Base-by-base conservation (phyloP, 2,888 invertebrate genomes). In the Meiosimyza platycephala region DNA sequence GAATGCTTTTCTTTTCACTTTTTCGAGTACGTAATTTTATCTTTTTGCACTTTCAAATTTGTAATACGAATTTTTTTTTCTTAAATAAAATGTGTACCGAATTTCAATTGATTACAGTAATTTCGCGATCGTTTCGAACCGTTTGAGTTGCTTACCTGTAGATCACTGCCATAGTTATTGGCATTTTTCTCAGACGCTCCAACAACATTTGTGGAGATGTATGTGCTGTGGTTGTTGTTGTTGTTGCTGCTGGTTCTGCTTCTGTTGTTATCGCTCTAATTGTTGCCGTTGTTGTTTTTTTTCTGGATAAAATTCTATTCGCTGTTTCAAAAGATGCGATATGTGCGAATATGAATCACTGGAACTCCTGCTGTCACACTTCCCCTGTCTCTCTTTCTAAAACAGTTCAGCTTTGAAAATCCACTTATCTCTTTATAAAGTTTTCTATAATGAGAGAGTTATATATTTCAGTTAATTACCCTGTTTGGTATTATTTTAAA, bases 101-200 rank as follows among this genome's bases (percentile, higher is more conserved):
- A 40, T 7, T 9, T 7, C 40, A 40, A 40, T 40, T 40, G 9
- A 7, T 40, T 40, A 1, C 40, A 40, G 2, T 52, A 40, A 70
- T 48, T 59, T 50, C 40, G 62, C 52, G 60, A 60, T 51, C 47
- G 69, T 40, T 66, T 16, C 52, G 51, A 33, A 40, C 54, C 54
- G 63, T 40, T 63, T 63, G 22, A 52, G 40, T 40, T 70, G 70
- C 48, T 85, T 85, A 84, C 84, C 84, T 84, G 83, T 78, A 80
- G 84, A 84, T 84, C 81, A 84, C 84, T 84, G 85, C 80, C 82
- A 63, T 47, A 54, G 63, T 18, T 70, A 63, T 54, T 70, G 47
- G 18, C 72, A 72, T 73, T 75, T 62, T 73, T n/a, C 54, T 52
- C 70, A 65, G 22, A 51, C 60, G 73, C 65, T 75, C 66, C 68